Conservation (phyloP, 35 echinoderm and acorn worm species). For the Stichopus chloronotus region DNA sequence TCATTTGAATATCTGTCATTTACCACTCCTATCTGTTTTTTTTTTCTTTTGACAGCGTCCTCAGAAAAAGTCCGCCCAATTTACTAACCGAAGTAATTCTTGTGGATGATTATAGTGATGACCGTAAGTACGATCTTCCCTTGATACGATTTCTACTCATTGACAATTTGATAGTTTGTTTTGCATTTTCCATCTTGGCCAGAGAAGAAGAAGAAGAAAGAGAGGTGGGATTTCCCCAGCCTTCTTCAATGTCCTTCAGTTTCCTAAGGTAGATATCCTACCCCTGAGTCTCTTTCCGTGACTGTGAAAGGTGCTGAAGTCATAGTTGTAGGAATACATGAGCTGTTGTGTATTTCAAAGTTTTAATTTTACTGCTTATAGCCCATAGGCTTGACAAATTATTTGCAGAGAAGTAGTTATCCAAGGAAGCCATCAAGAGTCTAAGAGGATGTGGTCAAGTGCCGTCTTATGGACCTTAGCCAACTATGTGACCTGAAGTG, state of each 20-base stretch:
- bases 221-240: too few species aligned
- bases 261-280: too few species aligned
- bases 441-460: neutral
- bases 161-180: neutral
- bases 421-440: neutral
- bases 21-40: neutral
- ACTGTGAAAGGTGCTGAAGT: too few species aligned
- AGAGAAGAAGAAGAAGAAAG: neutral
- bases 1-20: neutral
- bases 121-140: constrained; percentile 83
- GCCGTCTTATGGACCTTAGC: neutral
- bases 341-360: too few species aligned
- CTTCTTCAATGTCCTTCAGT: too few species aligned
- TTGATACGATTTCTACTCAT: too few species aligned
- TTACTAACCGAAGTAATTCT: constrained; percentile 97
- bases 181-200: neutral
- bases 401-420: neutral
- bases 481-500: neutral
- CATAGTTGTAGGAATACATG: too few species aligned
- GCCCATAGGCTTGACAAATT: neutral
- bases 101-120: constrained; percentile 98
- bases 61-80: constrained; percentile 93
- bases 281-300: too few species aligned
- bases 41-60: constrained; percentile 83
- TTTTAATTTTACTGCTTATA: neutral